Conservation (phyloP, 2,113 vertebrate genomes). For the Zosterops japonicus region DNA sequence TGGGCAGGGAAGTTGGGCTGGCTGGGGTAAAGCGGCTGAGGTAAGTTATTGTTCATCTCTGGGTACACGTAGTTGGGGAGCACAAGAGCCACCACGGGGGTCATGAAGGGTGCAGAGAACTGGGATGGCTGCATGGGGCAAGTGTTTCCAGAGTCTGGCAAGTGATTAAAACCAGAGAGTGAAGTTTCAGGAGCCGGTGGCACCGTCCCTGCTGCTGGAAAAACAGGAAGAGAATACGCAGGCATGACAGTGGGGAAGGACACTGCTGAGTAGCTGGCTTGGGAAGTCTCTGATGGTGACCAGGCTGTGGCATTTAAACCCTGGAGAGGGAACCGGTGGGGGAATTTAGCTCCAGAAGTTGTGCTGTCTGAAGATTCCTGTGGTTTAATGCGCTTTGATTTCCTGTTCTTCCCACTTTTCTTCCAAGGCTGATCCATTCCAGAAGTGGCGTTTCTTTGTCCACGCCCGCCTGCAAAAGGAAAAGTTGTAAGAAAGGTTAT, state of each 20-base stretch:
- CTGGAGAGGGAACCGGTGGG: conserved; percentile 76
- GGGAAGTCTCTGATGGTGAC: conserved; percentile 85
- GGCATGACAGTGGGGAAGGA: conserved; percentile 84
- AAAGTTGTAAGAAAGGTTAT: not conserved
- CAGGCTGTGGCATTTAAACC: conserved; percentile 87
- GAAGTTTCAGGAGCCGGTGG: conserved; percentile 62
- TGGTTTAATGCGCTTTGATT: conserved; percentile 83
- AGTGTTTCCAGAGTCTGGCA: conserved; percentile 63
- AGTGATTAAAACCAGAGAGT: conserved; percentile 69
- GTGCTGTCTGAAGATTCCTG: conserved; percentile 86
- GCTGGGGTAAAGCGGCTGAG: conserved; percentile 73
- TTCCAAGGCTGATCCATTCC: conserved; percentile 70
- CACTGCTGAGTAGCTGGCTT: conserved; percentile 79
- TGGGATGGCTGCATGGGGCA: conserved; percentile 71
- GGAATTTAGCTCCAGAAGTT: conserved; percentile 77
- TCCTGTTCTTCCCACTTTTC: conserved; percentile 81
- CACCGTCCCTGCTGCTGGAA: conserved; percentile 63
- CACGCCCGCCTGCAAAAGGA: conserved; percentile 42
- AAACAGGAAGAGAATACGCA: conserved; percentile 81
- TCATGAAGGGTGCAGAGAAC: conserved; percentile 78
- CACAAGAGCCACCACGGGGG: conserved; percentile 86
- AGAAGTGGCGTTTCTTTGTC: conserved; percentile 47
- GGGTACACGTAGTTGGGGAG: conserved; percentile 85
- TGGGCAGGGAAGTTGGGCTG: conserved; percentile 72
- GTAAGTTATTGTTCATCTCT: conserved; percentile 61